phyloP scores from a whole-genome alignment of 2,888 invertebrate genomes.

The Sphaerophoria taeniata region DNA sequence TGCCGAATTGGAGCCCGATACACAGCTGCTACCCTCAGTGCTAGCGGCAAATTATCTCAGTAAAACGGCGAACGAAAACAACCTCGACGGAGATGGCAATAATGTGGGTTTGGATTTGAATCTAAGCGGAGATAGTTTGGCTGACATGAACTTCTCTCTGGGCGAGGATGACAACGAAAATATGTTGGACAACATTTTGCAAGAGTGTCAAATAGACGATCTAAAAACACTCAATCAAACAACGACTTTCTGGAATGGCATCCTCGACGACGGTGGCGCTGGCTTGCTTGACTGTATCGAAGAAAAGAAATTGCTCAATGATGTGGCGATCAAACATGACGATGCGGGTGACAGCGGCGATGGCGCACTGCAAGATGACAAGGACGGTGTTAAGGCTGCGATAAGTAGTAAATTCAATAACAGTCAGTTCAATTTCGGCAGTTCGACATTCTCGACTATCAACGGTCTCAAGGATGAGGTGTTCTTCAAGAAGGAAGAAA shows the following conservation, averaged over 20 bases:
- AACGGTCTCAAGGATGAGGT: slow-evolving; percentile 75
- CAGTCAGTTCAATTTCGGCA: slow-evolving; percentile 61
- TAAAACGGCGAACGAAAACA: slow-evolving; percentile 44
- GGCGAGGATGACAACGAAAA: slow-evolving; percentile 82
- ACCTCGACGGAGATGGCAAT: slow-evolving; percentile 44
- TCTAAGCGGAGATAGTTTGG: slow-evolving; percentile 82
- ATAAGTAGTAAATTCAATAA: slow-evolving; percentile 50
- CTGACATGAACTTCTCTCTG: slow-evolving; percentile 80
- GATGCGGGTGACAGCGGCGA: slow-evolving; percentile 78
- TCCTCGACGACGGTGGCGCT: slow-evolving; percentile 81
- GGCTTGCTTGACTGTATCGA: slow-evolving; percentile 79
- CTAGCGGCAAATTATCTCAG: slow-evolving; percentile 75
- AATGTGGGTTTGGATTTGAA: slow-evolving; percentile 80
- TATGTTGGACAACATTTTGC: slow-evolving; percentile 82
- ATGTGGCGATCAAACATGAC: slow-evolving; percentile 41
- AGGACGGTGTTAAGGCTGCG: slow-evolving; percentile 46
- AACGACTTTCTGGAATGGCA: slow-evolving; percentile 82
- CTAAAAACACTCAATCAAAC: slow-evolving; percentile 82
- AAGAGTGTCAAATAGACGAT: slow-evolving; percentile 83
- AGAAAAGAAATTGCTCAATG: slow-evolving; percentile 77
- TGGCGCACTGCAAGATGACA: slow-evolving; percentile 76
- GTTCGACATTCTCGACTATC: slow-evolving; percentile 59
- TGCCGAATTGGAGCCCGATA: slow-evolving; percentile 80
- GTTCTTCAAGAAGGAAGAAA: slow-evolving; percentile 79
- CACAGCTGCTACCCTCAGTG: slow-evolving; percentile 79